Evolutionary conservation across 2,888 invertebrate species (phyloP).

Genomic region (Sipha maydis): DNA sequence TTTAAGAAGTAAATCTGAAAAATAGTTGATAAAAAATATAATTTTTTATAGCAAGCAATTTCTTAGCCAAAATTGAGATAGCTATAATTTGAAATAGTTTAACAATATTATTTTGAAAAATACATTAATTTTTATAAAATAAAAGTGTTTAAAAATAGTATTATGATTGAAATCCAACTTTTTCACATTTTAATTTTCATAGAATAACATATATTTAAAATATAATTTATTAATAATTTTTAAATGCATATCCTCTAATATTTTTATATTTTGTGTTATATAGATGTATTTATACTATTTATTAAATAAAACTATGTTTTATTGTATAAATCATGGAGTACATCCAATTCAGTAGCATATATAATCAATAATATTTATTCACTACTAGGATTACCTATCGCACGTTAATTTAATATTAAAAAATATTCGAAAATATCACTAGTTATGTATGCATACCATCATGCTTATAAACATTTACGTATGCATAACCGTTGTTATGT

Average conservation of each 20-base stretch:
- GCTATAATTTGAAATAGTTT: too few species aligned
- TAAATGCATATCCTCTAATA: neutral
- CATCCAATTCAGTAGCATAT: neutral
- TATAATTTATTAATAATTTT: too few species aligned
- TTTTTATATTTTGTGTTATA: neutral
- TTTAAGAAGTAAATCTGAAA: too few species aligned
- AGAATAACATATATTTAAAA: too few species aligned
- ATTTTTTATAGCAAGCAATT: too few species aligned
- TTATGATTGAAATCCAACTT: too few species aligned
- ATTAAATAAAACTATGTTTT: neutral
- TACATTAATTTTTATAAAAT: too few species aligned
- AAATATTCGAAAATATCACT: neutral
- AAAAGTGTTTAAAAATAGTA: too few species aligned
- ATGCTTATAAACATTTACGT: neutral
- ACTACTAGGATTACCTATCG: neutral
- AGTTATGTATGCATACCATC: neutral
- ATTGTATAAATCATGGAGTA: neutral
- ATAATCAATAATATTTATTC: constrained; percentile 14
- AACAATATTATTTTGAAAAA: too few species aligned
- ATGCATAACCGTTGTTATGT: neutral
- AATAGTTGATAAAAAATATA: too few species aligned
- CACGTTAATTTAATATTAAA: neutral
- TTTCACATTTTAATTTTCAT: too few species aligned
- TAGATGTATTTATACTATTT: neutral
- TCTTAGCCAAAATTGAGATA: too few species aligned